A percentile compares a stretch with the other conserved stretches of the same genome.
These are phyloP conservation scores for Tinea semifulvella DNA, from an alignment of 2,888 invertebrate species.

Conservation along the genomic window DNA sequence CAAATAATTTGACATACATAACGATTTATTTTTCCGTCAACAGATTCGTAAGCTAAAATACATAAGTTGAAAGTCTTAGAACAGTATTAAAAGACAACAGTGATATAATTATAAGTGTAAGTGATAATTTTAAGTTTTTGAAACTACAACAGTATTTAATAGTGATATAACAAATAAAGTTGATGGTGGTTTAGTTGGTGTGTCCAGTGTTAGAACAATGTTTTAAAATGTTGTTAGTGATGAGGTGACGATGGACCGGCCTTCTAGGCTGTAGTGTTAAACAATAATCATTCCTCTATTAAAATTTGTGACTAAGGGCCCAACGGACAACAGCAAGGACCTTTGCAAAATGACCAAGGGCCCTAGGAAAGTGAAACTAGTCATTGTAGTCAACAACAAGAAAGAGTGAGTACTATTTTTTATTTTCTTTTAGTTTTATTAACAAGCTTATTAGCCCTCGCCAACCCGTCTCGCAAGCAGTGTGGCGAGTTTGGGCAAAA, in stretches of 20 bases:
- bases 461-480: too few species aligned
- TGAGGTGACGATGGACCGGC: conserved; percentile 47
- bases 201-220: conserved; percentile 6
- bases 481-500: too few species aligned
- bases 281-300: conserved; percentile 59
- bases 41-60: too few species aligned
- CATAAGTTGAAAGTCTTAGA: too few species aligned
- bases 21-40: too few species aligned
- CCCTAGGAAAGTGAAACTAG: conserved; percentile 67
- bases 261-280: conserved; percentile 41
- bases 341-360: conserved; percentile 67
- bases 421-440: not conserved
- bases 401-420: conserved; percentile 55
- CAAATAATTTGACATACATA: too few species aligned
- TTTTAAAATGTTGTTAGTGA: conserved; percentile 26
- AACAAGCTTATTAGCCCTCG: too few species aligned
- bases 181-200: not conserved
- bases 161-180: not conserved
- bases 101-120: conserved; percentile 1
- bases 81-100: conserved; percentile 4
- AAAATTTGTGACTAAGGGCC: conserved; percentile 62
- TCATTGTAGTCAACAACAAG: conserved; percentile 68
- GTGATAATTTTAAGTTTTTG: not conserved
- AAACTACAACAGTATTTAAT: not conserved
- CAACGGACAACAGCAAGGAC: conserved; percentile 50